Evolutionary conservation across 2,797 vertebrate genomes (phyloP).

Genomic region (Myiotriccus ornatus): DNA sequence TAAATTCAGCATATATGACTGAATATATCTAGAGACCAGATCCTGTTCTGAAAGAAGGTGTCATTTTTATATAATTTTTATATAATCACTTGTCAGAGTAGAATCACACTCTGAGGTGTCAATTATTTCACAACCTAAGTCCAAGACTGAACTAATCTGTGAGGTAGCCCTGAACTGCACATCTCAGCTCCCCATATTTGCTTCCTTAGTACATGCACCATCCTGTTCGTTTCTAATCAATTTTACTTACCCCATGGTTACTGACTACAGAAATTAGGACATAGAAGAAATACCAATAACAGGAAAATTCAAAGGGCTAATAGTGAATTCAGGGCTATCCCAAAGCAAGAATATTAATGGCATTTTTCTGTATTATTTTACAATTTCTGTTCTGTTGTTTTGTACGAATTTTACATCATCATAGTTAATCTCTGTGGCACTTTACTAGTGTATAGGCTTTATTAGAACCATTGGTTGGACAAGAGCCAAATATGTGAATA

Average conservation of each 20-base stretch:
- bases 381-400: slow-evolving; percentile 27
- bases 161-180: slow-evolving; percentile 30
- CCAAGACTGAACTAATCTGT: slow-evolving; percentile 32
- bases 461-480: slow-evolving; percentile 41
- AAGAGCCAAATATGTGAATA: slow-evolving; percentile 50
- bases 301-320: not conserved
- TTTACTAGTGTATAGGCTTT: slow-evolving; percentile 37
- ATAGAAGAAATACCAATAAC: not conserved
- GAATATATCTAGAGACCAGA: not conserved
- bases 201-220: slow-evolving; percentile 28
- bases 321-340: slow-evolving; percentile 31
- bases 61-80: slow-evolving; percentile 9
- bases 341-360: slow-evolving; percentile 23
- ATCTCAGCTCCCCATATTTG: slow-evolving; percentile 32
- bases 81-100: slow-evolving; percentile 3
- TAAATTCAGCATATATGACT: not conserved
- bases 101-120: slow-evolving; percentile 41
- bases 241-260: slow-evolving; percentile 57
- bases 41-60: not conserved
- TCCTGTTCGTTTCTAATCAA: slow-evolving; percentile 57
- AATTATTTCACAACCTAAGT: slow-evolving; percentile 51
- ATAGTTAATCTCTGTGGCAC: slow-evolving; percentile 13
- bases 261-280: slow-evolving; percentile 36
- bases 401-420: not conserved
- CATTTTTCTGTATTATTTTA: not conserved